Conservation (phyloP, 2,888 invertebrate species). For the Caenorhabditis panamensis region DNA sequence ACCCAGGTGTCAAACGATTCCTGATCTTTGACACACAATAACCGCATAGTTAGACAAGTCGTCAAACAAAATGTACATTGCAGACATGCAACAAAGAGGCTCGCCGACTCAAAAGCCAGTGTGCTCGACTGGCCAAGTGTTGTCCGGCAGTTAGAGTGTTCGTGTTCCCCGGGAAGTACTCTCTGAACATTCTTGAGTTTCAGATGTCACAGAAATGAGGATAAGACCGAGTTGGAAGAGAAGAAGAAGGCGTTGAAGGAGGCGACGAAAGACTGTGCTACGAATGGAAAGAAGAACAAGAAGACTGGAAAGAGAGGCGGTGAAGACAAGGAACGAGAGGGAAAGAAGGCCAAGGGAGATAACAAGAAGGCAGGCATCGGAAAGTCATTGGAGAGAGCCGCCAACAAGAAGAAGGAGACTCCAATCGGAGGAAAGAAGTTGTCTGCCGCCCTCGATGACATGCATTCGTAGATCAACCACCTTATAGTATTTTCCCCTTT, state of each 20-base stretch:
- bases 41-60: constrained; percentile 36
- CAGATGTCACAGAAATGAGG: constrained; percentile 61
- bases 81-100: constrained; percentile 68
- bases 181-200: constrained; percentile 15
- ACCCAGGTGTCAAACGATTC: constrained; percentile 8
- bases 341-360: constrained; percentile 58
- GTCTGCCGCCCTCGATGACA: constrained; percentile 43
- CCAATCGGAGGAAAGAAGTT: constrained; percentile 64
- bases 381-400: constrained; percentile 61
- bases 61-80: constrained; percentile 24
- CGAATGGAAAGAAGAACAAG: constrained; percentile 49
- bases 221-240: constrained; percentile 57
- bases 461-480: constrained; percentile 29
- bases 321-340: constrained; percentile 59
- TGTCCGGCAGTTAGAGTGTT: constrained; percentile 66
- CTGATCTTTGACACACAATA: constrained; percentile 22
- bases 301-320: constrained; percentile 48
- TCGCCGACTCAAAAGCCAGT: constrained; percentile 65
- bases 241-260: constrained; percentile 62
- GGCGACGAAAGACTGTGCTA: constrained; percentile 57
- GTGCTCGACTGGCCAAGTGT: constrained; percentile 67
- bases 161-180: constrained; percentile 19
- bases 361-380: constrained; percentile 48
- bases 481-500: constrained; percentile 2
- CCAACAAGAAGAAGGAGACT: constrained; percentile 51